Base-by-base conservation (phyloP, 2,888 invertebrate genomes). In the Parapristionchus giblindavisi region DNA sequence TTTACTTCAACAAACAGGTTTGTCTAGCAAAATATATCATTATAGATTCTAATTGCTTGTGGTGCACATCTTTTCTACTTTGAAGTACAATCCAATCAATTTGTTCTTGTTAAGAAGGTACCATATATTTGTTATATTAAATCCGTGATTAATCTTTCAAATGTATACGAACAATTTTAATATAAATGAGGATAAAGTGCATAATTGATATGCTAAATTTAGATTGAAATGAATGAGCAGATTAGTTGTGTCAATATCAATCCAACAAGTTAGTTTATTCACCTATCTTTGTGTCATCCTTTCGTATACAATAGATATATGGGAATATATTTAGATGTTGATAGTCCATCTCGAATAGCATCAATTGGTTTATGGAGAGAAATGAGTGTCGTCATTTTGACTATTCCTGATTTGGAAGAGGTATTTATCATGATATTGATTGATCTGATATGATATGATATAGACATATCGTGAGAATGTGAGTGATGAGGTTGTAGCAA, bases 301-400 rank as follows among this genome's bases (percentile, higher is more conserved):
- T n/a, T n/a, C n/a, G n/a, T n/a, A n/a, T n/a, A n/a, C n/a, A n/a
- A n/a, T n/a, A n/a, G n/a, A n/a, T n/a, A n/a, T n/a, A n/a, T n/a
- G n/a, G n/a, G n/a, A n/a, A n/a, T n/a, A n/a, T n/a, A n/a, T n/a
- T n/a, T n/a, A n/a, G n/a, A n/a, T n/a, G n/a, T n/a, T n/a, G n/a
- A n/a, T n/a, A n/a, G n/a, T n/a, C n/a, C n/a, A n/a, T n/a, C n/a
- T n/a, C n/a, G n/a, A n/a, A 90, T 95, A 77, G 93, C 94, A 51
- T 95, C 95, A 24, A 94, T 97, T 14, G 97, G 97, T 0, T 90
- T 98, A 63, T 99, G 99, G 99, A 96, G 95, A 0, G 96, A 98
- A 87, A 96, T 97, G 85, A 95, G 95, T 0, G 94, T 95, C 43
- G 91, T 95, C 17, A 92, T 97, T 78, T 90, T 97, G 36, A 91